Conservation (phyloP, 2,113 vertebrate species). For the Lonchura striata region DNA sequence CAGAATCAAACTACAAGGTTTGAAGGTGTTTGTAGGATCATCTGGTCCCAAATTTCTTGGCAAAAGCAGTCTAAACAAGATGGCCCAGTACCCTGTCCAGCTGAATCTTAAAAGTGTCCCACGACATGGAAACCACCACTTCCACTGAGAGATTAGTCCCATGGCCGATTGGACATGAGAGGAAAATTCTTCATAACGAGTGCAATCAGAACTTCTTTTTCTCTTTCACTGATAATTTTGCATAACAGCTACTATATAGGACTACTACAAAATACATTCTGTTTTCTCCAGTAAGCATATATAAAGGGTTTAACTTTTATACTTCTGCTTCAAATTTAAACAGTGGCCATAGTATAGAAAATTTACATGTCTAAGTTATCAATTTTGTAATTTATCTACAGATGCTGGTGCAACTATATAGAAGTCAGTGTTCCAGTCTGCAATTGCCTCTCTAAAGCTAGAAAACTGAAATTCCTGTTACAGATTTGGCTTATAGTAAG, state of each 20-base stretch:
- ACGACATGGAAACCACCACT: neutral
- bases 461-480: neutral
- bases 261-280: neutral
- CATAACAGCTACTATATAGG: neutral
- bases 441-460: neutral
- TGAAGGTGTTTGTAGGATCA: neutral
- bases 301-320: neutral
- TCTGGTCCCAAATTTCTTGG: neutral
- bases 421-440: neutral
- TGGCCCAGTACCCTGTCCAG: neutral
- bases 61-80: neutral
- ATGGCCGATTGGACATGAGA: no score
- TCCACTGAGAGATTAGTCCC: neutral
- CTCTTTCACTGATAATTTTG: neutral
- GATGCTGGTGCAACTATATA: neutral
- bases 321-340: neutral
- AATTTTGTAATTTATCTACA: neutral
- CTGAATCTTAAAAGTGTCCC: neutral
- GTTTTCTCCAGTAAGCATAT: neutral
- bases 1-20: neutral
- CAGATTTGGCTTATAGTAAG: neutral
- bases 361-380: neutral
- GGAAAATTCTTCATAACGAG: no score
- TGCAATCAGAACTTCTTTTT: neutral
- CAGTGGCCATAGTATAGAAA: neutral